Conservation (phyloP, 2,888 invertebrate species). For the Ischnura elegans region DNA sequence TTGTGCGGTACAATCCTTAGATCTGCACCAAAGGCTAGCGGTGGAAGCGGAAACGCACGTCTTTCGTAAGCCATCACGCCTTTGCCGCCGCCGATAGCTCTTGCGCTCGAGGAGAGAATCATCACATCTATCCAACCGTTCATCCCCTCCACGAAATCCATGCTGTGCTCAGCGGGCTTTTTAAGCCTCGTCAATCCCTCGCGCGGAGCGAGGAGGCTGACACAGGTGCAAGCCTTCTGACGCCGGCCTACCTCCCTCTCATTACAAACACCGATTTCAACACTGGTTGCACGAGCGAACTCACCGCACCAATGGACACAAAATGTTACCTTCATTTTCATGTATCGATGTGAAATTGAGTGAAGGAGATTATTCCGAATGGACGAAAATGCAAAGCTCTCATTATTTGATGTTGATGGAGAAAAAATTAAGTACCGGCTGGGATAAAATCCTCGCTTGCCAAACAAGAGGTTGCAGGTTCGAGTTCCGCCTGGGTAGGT, state of each 20-base stretch:
- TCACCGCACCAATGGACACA: neutral
- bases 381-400: too few species aligned
- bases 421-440: too few species aligned
- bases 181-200: neutral
- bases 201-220: neutral
- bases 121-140: too few species aligned
- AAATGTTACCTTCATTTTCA: too few species aligned
- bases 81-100: neutral
- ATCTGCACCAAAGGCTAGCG: neutral
- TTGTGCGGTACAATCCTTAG: neutral
- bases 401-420: too few species aligned
- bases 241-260: neutral
- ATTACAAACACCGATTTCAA: neutral
- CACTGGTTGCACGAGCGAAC: neutral
- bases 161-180: neutral
- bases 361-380: too few species aligned
- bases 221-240: neutral
- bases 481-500: too few species aligned
- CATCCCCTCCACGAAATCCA: neutral
- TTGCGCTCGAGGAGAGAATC: neutral
- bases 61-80: neutral
- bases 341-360: too few species aligned
- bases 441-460: too few species aligned
- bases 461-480: too few species aligned
- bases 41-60: neutral